Percentiles rank a stretch among this genome's conserved stretches.
These are phyloP conservation scores for Ploceus nigricollis DNA, from an alignment of 2,113 vertebrate genomes.

Conservation along the genomic window DNA sequence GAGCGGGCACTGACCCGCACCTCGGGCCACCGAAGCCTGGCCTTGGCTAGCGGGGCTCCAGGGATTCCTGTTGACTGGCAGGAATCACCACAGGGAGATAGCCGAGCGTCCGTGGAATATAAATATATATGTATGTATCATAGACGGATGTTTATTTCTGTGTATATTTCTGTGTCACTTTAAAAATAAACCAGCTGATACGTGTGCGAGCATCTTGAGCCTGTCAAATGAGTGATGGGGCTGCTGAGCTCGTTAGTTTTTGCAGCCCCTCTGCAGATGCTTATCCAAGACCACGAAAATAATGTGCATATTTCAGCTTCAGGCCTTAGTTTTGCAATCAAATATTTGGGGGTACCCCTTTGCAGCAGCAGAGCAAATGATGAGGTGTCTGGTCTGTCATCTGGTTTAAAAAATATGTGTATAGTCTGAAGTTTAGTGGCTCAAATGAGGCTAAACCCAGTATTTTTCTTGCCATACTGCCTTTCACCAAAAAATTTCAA, in stretches of 20 bases:
- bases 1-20: background rate
- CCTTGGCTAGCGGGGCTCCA: accelerated
- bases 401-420: background rate
- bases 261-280: background rate
- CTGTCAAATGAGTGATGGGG: background rate
- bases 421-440: background rate
- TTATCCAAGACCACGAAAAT: background rate
- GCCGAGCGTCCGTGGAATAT: accelerated
- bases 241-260: background rate
- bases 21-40: accelerated
- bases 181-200: background rate
- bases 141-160: background rate
- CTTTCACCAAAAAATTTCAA: background rate
- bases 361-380: background rate
- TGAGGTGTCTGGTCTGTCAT: background rate
- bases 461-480: background rate
- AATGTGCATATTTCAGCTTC: background rate
- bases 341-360: background rate
- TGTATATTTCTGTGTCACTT: accelerated
- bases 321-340: background rate
- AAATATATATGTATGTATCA: too few species aligned
- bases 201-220: background rate
- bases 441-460: background rate
- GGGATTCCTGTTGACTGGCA: accelerated
- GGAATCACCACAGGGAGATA: background rate